Base-by-base conservation (phyloP, 1,140 invertebrate species). In the Pseudomyrmex flavicornis region DNA sequence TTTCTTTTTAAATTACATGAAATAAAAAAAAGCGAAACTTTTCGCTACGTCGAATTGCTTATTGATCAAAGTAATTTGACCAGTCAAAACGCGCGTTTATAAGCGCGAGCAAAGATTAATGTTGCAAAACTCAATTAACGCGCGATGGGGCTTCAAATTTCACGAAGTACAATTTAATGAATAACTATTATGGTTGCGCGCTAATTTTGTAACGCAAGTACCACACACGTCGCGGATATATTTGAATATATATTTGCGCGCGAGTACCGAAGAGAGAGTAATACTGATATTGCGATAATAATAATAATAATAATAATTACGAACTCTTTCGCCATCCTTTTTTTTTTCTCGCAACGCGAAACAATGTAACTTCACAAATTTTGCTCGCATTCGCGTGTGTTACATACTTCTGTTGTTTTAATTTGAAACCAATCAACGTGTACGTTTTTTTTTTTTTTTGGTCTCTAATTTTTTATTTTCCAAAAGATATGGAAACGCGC, bases 241-340 rank as follows among this genome's bases (percentile, higher is more conserved):
- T 68, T 68, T 15, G 13, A 77, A 77, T 77, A 54, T 46, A 22
- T 7, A 35, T 35, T 7, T 5, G 35, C 35, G 35, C 26, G 48
- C 66, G 68, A 77, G 56, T 54, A 52, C 17, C 10, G 48, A 77
- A 77, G 48, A 77, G 48, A 77, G 48, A 26, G 2, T 35, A 54
- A 68, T 68, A 77, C 66, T 68, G 26, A 2, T 54, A 68, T 68
- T 54, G 15, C 44, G 26, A 63, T 52, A 26, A 65, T 77, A 17
- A 77, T 66, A 66, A 66, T 68, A 44, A 65, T n/a, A n/a, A 63
- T 52, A 26, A 65, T 10, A 54, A 68, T 77, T 68, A 46, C 9
- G 44, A n/a, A 35, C 13, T 4, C 22, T 15, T 15, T 5, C 20
- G 17, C 52, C 62, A 65, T 35, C 46, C 52, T n/a, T 2, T 12